Conservation (phyloP, 2,797 vertebrate species). For the Nothura maculosa region DNA sequence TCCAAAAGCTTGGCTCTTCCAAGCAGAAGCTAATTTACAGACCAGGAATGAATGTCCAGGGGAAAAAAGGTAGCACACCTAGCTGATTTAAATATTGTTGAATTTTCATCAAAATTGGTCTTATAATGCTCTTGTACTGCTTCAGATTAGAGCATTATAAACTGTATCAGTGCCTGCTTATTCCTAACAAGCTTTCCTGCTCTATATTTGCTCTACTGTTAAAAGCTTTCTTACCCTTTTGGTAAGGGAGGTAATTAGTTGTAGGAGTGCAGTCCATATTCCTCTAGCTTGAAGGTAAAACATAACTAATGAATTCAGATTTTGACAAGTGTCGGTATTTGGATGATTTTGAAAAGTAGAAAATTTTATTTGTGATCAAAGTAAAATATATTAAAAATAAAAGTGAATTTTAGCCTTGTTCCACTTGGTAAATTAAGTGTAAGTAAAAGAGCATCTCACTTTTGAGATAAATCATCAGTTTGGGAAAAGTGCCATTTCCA, state of each 20-base stretch:
- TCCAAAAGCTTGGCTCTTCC: not conserved
- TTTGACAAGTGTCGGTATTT: not conserved
- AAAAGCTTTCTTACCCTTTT: not conserved
- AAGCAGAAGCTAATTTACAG: not conserved
- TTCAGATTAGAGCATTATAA: not conserved
- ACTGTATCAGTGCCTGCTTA: not conserved
- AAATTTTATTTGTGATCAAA: not conserved
- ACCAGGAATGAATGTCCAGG: not conserved
- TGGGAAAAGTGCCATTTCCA: not conserved
- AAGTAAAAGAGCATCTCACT: not conserved
- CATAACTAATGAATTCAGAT: fast-evolving
- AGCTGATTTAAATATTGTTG: not conserved
- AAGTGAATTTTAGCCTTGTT: not conserved
- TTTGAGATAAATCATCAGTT: not conserved
- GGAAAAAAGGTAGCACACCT: not conserved
- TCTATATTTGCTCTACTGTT: not conserved
- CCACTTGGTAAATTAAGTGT: not conserved
- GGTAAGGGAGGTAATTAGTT: not conserved
- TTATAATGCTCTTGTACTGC: not conserved
- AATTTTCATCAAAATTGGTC: not conserved
- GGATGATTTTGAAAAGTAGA: not conserved
- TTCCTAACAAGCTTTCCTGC: not conserved
- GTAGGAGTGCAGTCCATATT: not conserved
- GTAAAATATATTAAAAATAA: not conserved
- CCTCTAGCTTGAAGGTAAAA: not conserved